phyloP scores from a whole-genome alignment of 2,888 invertebrate genomes.

The Diaphora mendica region DNA sequence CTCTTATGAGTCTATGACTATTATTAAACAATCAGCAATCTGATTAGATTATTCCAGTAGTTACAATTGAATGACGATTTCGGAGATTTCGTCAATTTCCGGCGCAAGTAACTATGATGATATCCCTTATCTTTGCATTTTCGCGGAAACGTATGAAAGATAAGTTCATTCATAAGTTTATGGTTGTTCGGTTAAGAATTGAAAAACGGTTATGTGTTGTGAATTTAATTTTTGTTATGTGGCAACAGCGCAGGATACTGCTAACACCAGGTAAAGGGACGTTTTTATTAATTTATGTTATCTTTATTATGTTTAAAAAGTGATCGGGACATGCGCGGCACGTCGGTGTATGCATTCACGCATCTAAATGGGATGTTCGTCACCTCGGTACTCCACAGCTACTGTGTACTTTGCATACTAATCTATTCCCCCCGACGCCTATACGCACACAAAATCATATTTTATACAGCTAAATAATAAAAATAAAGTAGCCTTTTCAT shows the following conservation, averaged over 20 bases:
- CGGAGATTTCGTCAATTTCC: conserved; percentile 8
- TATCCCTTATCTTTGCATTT: conserved; percentile 34
- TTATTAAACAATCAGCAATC: neutral
- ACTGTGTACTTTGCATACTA: conserved; percentile 78
- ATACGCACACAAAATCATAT: conserved; percentile 57
- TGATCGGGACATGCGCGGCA: conserved; percentile 61
- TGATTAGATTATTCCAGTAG: conserved; percentile 14
- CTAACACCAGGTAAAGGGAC: conserved; percentile 50
- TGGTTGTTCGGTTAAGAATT: conserved; percentile 6
- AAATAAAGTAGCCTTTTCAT: conserved; percentile 46
- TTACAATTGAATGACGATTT: conserved; percentile 4
- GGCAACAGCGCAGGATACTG: conserved; percentile 26
- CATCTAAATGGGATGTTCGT: conserved; percentile 78
- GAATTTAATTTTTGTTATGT: conserved; percentile 20
- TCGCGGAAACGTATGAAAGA: conserved; percentile 12
- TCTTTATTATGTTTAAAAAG: conserved; percentile 58
- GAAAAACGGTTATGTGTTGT: conserved; percentile 6
- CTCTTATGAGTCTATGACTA: neutral
- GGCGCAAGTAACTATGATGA: neutral
- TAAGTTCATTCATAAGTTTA: conserved; percentile 45
- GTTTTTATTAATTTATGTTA: conserved; percentile 67
- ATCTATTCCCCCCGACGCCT: conserved; percentile 53
- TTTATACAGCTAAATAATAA: conserved; percentile 54
- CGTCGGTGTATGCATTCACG: conserved; percentile 64
- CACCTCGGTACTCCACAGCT: conserved; percentile 72